Conservation (phyloP, 2,888 invertebrate genomes). For the Blastobasis lacticolella region DNA sequence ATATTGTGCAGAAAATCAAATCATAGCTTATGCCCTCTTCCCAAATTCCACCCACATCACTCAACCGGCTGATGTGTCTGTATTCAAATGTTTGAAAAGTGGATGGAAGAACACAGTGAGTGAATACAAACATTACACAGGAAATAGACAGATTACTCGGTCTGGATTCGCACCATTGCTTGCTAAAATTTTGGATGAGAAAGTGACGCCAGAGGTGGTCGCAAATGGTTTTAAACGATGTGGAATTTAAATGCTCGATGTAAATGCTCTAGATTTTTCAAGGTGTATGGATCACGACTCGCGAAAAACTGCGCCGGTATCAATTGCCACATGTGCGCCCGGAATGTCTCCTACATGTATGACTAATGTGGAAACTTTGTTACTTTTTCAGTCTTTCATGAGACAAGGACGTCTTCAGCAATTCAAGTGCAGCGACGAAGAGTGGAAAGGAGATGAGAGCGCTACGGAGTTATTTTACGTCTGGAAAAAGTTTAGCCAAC, state of each 20-base stretch:
- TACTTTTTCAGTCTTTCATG: slow-evolving; percentile 1
- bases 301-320: background rate
- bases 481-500: background rate
- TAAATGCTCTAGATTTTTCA: background rate
- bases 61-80: background rate
- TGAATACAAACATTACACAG: slow-evolving; percentile 8
- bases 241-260: background rate
- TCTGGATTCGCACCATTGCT: slow-evolving; percentile 7
- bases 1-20: slow-evolving; percentile 33
- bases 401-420: background rate
- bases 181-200: slow-evolving; percentile 4
- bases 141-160: slow-evolving; percentile 6
- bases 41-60: slow-evolving; percentile 34
- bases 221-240: slow-evolving; percentile 2
- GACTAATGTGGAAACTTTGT: background rate
- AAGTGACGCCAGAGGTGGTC: slow-evolving; percentile 2
- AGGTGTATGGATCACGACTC: slow-evolving; percentile 3
- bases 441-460: background rate
- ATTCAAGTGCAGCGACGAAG: background rate
- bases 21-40: slow-evolving; percentile 23
- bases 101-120: slow-evolving; percentile 19
- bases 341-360: background rate
- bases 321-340: background rate
- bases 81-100: background rate
- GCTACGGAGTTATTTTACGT: background rate